Percentiles rank a stretch among this genome's conserved stretches.
Evolutionary conservation across 2,113 vertebrate species (phyloP).

Genomic region (Vulpes lagopus): DNA sequence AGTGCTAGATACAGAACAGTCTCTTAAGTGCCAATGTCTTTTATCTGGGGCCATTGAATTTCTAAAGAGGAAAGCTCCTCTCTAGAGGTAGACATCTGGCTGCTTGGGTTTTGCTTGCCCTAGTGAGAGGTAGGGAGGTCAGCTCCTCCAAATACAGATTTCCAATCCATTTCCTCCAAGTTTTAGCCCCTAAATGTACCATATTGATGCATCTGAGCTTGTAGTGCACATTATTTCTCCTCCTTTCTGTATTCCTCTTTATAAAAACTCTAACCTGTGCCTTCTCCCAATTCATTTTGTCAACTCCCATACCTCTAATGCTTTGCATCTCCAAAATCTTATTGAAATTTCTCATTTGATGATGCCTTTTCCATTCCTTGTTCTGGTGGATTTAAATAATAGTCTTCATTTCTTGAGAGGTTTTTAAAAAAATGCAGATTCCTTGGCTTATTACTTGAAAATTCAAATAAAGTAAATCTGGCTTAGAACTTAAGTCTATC

Average conservation of each 20-base stretch:
- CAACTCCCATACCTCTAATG: background rate
- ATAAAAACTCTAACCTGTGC: background rate
- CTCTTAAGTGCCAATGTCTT: background rate
- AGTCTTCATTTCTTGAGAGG: background rate
- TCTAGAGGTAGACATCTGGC: background rate
- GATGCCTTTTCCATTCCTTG: background rate
- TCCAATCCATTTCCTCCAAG: background rate
- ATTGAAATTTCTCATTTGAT: background rate
- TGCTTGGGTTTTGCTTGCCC: background rate
- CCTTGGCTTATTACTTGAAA: background rate
- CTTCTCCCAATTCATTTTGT: background rate
- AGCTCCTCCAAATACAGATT: background rate
- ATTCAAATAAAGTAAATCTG: constrained; percentile 30
- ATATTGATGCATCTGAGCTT: background rate
- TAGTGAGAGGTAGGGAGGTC: background rate
- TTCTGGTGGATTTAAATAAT: background rate
- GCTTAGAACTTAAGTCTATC: background rate
- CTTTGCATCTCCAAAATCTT: background rate
- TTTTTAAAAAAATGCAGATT: background rate
- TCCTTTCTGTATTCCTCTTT: background rate
- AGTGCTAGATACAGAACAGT: background rate
- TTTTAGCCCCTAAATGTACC: background rate
- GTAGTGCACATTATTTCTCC: rapidly evolving
- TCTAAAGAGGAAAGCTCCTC: background rate
- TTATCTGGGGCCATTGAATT: background rate